phyloP scores from a whole-genome alignment of 2,888 invertebrate species.

The Seira sanloemensis region DNA sequence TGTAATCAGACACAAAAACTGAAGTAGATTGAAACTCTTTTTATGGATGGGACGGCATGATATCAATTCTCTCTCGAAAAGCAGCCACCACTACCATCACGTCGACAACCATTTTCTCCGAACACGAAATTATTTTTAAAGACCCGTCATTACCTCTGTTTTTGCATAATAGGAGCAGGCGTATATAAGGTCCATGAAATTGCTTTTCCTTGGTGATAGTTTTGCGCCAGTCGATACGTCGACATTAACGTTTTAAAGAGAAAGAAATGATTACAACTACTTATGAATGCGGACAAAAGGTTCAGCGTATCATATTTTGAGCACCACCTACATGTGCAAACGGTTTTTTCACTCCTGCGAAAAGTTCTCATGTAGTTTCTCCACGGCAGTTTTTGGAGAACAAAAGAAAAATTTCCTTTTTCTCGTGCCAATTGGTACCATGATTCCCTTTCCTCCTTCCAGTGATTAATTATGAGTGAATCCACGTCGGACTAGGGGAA shows the following conservation, averaged over 20 bases:
- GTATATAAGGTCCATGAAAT: no score
- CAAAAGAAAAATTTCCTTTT: not conserved
- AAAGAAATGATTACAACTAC: no score
- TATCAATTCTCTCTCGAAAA: slow-evolving; percentile 6
- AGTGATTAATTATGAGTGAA: slow-evolving; percentile 7
- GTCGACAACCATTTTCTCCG: not conserved
- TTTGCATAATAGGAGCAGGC: not conserved
- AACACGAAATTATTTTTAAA: not conserved
- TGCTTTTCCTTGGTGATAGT: no score
- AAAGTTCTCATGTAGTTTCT: slow-evolving; percentile 3
- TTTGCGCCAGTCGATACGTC: not conserved
- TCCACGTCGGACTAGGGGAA: not conserved
- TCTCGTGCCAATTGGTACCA: slow-evolving; percentile 5
- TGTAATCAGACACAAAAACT: not conserved
- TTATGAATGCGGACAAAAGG: no score
- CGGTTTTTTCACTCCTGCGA: slow-evolving; percentile 1
- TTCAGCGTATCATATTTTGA: no score
- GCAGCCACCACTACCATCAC: no score
- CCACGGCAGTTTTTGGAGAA: not conserved
- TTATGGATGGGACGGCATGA: not conserved
- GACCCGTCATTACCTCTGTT: not conserved
- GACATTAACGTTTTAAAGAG: not conserved
- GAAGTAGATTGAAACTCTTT: not conserved
- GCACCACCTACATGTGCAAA: slow-evolving; percentile 15
- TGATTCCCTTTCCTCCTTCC: not conserved